A percentile compares a stretch with the other conserved stretches of the same genome.
These are phyloP conservation scores for Ptychoptera albimana DNA, from an alignment of 2,888 invertebrate species.

Conservation along the genomic window DNA sequence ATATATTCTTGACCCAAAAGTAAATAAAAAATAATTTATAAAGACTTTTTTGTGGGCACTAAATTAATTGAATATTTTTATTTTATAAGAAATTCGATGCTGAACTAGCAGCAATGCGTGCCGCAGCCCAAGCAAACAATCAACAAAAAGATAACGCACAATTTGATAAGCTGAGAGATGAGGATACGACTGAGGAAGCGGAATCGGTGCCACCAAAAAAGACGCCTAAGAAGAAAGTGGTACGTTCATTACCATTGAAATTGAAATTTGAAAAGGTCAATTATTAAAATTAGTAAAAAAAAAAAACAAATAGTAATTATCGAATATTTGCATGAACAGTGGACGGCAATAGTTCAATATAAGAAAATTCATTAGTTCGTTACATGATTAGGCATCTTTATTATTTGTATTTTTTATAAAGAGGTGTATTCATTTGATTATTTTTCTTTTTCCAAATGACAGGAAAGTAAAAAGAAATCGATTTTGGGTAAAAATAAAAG, in stretches of 20 bases:
- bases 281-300: neutral
- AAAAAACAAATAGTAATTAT: too few species aligned
- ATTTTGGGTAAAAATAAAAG: conserved; percentile 31
- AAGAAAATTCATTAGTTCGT: too few species aligned
- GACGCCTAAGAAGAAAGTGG: conserved; percentile 11
- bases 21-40: conserved; percentile 6
- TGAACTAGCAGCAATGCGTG: conserved; percentile 9
- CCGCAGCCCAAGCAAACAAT: neutral
- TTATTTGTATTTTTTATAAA: too few species aligned
- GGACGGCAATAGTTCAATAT: too few species aligned
- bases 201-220: conserved; percentile 12
- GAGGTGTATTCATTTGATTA: too few species aligned
- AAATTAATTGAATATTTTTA: neutral
- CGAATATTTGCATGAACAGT: too few species aligned
- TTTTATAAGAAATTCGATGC: conserved; percentile 7
- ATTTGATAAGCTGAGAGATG: conserved; percentile 54
- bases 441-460: too few species aligned
- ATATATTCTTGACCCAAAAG: conserved; percentile 50
- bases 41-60: neutral
- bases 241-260: conserved; percentile 10
- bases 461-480: conserved; percentile 15
- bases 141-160: conserved; percentile 39
- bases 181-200: conserved; percentile 16
- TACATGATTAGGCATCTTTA: too few species aligned
- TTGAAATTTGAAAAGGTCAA: conserved; percentile 14